Evolutionary conservation across 2,797 vertebrate species (phyloP).

Genomic region (Simalia tracyae): DNA sequence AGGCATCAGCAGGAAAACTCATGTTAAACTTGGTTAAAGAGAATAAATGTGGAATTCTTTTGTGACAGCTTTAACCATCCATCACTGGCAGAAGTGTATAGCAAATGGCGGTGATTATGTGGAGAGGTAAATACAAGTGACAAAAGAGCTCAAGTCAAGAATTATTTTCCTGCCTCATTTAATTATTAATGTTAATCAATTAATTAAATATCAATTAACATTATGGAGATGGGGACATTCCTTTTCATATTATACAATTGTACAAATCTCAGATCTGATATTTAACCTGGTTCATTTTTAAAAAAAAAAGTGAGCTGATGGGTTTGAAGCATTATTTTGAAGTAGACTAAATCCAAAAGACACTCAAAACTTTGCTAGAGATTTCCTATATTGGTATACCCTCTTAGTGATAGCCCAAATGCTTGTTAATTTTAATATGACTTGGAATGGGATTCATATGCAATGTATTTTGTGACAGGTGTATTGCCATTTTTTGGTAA

Average conservation of each 20-base stretch:
- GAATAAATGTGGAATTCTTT: too few relatives aligned
- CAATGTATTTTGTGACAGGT: not conserved
- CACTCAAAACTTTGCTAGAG: not conserved
- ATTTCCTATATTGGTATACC: not conserved
- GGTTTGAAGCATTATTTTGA: not conserved
- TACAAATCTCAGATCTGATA: not conserved
- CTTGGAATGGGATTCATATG: not conserved
- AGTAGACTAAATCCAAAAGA: not conserved
- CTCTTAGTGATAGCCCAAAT: not conserved
- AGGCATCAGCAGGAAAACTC: too few relatives aligned
- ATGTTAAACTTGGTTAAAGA: too few relatives aligned
- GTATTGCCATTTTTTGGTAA: not conserved
- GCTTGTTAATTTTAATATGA: not conserved
- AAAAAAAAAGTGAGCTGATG: not conserved
- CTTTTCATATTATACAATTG: not conserved
- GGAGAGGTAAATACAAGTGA: not conserved
- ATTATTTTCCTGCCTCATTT: not conserved
- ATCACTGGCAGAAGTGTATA: not conserved
- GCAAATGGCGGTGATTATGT: accelerated
- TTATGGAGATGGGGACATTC: not conserved
- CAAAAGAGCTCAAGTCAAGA: not conserved
- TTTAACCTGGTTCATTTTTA: not conserved
- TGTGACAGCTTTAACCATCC: not conserved
- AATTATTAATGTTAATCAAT: not conserved
- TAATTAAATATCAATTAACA: not conserved